A percentile compares a stretch with the other conserved stretches of the same genome.
Evolutionary conservation across 2,888 invertebrate genomes (phyloP).

Genomic region (Cerceris rybyensis): DNA sequence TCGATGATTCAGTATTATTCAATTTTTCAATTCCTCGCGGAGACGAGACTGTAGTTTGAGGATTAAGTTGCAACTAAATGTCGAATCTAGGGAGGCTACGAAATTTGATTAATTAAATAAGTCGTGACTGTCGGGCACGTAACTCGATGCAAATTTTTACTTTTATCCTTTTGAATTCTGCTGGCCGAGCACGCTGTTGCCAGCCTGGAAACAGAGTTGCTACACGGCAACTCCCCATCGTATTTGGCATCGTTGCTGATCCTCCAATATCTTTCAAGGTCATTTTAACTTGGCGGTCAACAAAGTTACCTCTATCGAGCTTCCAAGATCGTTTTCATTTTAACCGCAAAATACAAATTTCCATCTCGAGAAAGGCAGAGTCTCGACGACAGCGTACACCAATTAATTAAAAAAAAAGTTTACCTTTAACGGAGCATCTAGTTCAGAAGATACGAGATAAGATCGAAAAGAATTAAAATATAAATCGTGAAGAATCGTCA

Average conservation of each 20-base stretch:
- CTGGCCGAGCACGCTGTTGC: background rate
- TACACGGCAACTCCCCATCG: background rate
- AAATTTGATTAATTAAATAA: too few relatives aligned
- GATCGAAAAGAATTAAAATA: too few relatives aligned
- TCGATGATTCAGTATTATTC: slow-evolving; percentile 20
- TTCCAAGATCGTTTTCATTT: background rate
- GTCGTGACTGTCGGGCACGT: too few relatives aligned
- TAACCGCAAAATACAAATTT: background rate
- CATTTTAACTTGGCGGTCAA: background rate
- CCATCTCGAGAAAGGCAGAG: too few relatives aligned
- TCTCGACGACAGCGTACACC: too few relatives aligned
- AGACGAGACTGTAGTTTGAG: background rate
- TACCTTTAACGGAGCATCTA: too few relatives aligned
- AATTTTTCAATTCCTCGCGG: background rate
- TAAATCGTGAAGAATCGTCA: too few relatives aligned
- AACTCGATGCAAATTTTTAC: background rate
- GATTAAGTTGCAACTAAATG: background rate
- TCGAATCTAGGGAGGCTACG: too few relatives aligned
- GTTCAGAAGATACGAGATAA: too few relatives aligned
- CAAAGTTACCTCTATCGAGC: background rate
- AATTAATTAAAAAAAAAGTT: too few relatives aligned
- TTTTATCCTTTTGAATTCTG: background rate
- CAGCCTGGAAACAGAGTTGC: slow-evolving; percentile 6
- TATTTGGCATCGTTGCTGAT: slow-evolving; percentile 5
- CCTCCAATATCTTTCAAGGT: slow-evolving; percentile 8